A percentile compares a stretch with the other conserved stretches of the same genome.
These are phyloP conservation scores for Notoglanidium macrostoma DNA, from an alignment of 2,797 vertebrate genomes.

Conservation along the genomic window DNA sequence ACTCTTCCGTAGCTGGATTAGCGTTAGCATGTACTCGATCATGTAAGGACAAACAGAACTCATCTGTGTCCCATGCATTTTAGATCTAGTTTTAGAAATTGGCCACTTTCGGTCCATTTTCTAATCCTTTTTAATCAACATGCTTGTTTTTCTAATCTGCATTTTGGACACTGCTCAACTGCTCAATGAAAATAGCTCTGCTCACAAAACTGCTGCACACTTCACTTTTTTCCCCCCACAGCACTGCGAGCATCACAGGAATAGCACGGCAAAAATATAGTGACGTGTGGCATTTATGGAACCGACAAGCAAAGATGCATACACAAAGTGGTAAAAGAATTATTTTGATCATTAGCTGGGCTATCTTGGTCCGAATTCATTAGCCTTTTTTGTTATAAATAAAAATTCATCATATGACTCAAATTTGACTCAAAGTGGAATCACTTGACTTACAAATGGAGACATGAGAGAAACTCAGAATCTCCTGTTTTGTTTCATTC, in stretches of 20 bases:
- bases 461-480: not conserved
- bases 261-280: not conserved
- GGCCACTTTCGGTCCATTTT: not conserved
- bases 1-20: not conserved
- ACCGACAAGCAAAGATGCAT: not conserved
- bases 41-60: not conserved
- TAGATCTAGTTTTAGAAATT: not conserved
- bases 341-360: too few relatives aligned
- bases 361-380: not conserved
- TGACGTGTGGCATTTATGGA: not conserved
- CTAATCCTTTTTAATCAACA: not conserved
- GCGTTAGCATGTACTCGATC: not conserved
- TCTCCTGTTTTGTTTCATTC: not conserved
- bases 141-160: not conserved
- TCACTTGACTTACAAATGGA: not conserved
- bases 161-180: not conserved
- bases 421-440: not conserved
- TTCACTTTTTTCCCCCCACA: not conserved
- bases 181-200: not conserved
- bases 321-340: not conserved
- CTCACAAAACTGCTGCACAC: not conserved
- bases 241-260: not conserved
- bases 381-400: not conserved
- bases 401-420: not conserved
- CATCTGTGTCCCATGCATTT: not conserved